Evolutionary conservation across 2,888 invertebrate genomes (phyloP), one percentile per base, ranked within the genome.

Genomic region (Drosophila merina): DNA sequence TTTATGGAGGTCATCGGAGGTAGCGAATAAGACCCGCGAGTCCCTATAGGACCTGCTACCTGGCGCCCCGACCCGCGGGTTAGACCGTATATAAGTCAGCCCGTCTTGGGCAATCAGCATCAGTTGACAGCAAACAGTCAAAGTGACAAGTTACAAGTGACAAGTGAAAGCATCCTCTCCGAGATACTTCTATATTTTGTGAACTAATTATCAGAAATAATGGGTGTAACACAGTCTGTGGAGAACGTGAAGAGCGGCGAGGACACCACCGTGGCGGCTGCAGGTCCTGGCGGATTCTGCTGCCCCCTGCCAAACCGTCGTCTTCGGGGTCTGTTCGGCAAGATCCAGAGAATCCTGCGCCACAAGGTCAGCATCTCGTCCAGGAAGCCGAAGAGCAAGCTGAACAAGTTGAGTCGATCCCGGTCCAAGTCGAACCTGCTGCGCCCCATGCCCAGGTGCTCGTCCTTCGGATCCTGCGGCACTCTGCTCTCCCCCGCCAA

Each of bases 371-470:
- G 9, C 40, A 62, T 54, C 5, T 66, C 54, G 14, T 54, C 31
- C n/a, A 40, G 64, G 20, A 64, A 64, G 7, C 64, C 54, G 12
- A 64, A 40, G 47, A 54, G 66, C 1, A 36, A 36, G 36, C 14
- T 47, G 8, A 26, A 52, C 2, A 60, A 62, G 8, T 72, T 68
- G 7, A 30, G 62, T 7, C 62, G 63, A 4, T 64, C 68, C 0
- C 40, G 40, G 8, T 42, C 38, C 76, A 47, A 1, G 38, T 40
- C 1, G 33, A 44, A 10, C 5, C 10, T 44, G 0, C 30, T 75
- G 44, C 78, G 80, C 0, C 77, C 88, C 38, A 86, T 86, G 88
- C 88, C 86, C 0, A 64, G 86, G 3, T 87, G 88, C 69, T 80
- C 83, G 4, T 81, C 86, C 10, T 80, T 71, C 4, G 79, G 75